phyloP scores from a whole-genome alignment of 2,113 vertebrate genomes.

The Triplophysa rosa region DNA sequence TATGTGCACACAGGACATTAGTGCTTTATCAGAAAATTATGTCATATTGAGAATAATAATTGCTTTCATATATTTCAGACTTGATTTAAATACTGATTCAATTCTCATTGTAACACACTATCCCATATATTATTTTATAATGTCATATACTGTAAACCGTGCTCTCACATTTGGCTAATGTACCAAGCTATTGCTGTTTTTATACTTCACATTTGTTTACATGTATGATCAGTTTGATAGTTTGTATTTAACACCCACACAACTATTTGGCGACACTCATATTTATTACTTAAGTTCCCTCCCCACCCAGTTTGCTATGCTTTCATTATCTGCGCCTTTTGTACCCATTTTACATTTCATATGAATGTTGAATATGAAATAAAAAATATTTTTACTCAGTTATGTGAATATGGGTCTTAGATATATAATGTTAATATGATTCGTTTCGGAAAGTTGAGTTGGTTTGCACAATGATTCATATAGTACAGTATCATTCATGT shows the following conservation, averaged over 20 bases:
- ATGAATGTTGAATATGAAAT: conserved; percentile 36
- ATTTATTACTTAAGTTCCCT: not conserved
- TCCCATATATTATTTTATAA: conserved; percentile 6
- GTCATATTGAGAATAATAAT: not conserved
- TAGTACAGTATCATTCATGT: no score
- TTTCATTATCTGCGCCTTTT: conserved; percentile 35
- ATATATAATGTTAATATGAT: no score
- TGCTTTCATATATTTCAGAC: not conserved
- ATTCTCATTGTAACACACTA: not conserved
- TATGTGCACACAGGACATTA: not conserved
- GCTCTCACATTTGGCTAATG: conserved; percentile 8
- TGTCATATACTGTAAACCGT: conserved; percentile 22
- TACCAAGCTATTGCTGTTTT: conserved; percentile 12
- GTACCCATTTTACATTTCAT: conserved; percentile 36
- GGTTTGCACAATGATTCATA: no score
- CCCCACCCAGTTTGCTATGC: conserved; percentile 8
- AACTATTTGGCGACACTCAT: conserved; percentile 6
- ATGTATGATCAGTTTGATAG: not conserved
- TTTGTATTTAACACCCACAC: conserved; percentile 24
- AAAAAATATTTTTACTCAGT: conserved; percentile 25
- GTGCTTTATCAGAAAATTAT: not conserved
- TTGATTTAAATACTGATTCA: not conserved
- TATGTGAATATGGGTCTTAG: no score
- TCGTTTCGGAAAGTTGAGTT: no score
- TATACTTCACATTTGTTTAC: conserved; percentile 6